Evolutionary conservation across 35 echinoderm and acorn worm species (phyloP).

Genomic region (Acanthaster planci): DNA sequence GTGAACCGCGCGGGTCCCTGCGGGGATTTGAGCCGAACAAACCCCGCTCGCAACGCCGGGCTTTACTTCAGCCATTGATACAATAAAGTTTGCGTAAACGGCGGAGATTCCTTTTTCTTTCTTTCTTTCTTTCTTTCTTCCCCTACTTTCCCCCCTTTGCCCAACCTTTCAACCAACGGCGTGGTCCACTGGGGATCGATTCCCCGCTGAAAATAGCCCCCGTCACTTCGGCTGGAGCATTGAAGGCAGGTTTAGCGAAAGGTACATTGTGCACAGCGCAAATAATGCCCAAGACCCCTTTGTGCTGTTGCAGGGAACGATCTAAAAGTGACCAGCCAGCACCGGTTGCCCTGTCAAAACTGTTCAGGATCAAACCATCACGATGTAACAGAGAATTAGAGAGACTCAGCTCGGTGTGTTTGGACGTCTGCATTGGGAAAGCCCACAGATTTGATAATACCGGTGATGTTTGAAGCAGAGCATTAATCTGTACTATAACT

Average conservation of each 20-base stretch:
- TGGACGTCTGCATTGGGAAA: too few relatives aligned
- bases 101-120: background rate
- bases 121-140: background rate
- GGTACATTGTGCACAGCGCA: constrained; percentile 17
- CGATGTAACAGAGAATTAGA: too few relatives aligned
- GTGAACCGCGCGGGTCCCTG: background rate
- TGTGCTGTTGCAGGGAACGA: background rate
- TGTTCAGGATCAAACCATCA: too few relatives aligned
- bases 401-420: too few relatives aligned
- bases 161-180: background rate
- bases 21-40: background rate
- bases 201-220: constrained; percentile 3
- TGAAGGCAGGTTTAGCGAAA: background rate
- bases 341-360: constrained; percentile 5
- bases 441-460: too few relatives aligned
- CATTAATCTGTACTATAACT: too few relatives aligned
- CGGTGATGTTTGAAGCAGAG: too few relatives aligned
- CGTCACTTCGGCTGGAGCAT: too few relatives aligned
- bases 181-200: constrained; percentile 13
- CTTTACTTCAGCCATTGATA: constrained; percentile 8
- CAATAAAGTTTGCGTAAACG: background rate
- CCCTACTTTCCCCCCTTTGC: background rate
- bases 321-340: constrained; percentile 9
- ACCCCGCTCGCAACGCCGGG: background rate
- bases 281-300: background rate